Base-by-base conservation (phyloP, 2,888 invertebrate species). In the Hartigia nigra region DNA sequence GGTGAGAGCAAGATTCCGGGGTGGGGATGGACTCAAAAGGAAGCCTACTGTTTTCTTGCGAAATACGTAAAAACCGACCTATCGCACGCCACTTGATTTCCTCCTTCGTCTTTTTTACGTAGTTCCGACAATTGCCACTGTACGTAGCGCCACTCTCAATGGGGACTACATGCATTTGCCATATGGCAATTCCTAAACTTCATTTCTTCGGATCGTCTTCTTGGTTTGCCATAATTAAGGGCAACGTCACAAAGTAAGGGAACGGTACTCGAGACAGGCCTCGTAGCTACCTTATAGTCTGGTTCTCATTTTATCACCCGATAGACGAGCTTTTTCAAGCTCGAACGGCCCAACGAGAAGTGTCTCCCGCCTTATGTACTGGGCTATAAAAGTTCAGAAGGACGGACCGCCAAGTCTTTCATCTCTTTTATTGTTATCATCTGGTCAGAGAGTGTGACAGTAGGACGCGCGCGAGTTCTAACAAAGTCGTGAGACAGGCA, bases 341-440 rank as follows among this genome's bases (percentile, higher is more conserved):
- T 82, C 78, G 80, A 79, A 81, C 80, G 74, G 81, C 81, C 82
- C 76, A 79, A 84, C 78, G 81, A 79, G 81, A 78, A 79, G 82
- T 82, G 79, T 84, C 84, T 76, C 23, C 55, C 55, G 55, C 55
- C 55, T 55, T 55, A 55, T 5, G 55, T 9, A 23, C 55, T 80
- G 77, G 83, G 83, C 86, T 86, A 85, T 87, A 87, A 88, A 87
- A 84, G 81, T 85, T 82, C 83, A 76, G 77, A 80, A 76, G 82
- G 82, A 77, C 70, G 74, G 75, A 34, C 34, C 72, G 72, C 75
- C 75, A n/a, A 31, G 75, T 72, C 72, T 72, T 72, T 72, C 75
- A 36, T 36, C 75, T 75, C 36, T 23, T 75, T 75, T 36, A 75
- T 75, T 34, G 34, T 75, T 36, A 75, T 75, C 72, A 72, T 72